Evolutionary conservation across 35 echinoderm and acorn worm species (phyloP).

Genomic region (Ophiothrix spiculata): DNA sequence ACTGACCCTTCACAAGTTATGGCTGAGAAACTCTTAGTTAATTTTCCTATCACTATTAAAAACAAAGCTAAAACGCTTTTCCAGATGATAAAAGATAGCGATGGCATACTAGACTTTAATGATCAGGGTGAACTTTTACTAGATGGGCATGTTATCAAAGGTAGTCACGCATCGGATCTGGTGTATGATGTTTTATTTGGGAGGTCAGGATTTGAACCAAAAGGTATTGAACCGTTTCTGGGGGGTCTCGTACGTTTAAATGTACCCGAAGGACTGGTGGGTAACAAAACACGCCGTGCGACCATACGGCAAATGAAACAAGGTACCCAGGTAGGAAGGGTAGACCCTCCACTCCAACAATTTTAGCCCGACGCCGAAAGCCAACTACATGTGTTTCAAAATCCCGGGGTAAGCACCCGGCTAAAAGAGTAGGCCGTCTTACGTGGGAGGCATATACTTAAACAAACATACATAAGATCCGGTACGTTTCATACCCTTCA

Average conservation of each 20-base stretch:
- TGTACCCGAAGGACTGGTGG: slow-evolving; percentile 33
- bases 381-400: too few species aligned
- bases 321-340: background rate
- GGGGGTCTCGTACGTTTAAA: slow-evolving; percentile 28
- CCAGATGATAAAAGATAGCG: slow-evolving; percentile 34
- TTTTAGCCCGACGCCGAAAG: too few species aligned
- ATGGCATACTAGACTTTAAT: slow-evolving; percentile 22
- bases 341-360: too few species aligned
- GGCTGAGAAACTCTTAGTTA: slow-evolving; percentile 4
- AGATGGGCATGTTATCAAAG: slow-evolving; percentile 9
- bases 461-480: too few species aligned
- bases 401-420: too few species aligned
- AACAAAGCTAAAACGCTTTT: slow-evolving; percentile 23
- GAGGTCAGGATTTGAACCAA: slow-evolving; percentile 19
- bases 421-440: too few species aligned
- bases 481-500: too few species aligned
- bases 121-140: background rate
- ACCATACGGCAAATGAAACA: slow-evolving; percentile 27
- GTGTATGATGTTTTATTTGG: slow-evolving; percentile 44
- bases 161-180: slow-evolving; percentile 39
- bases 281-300: slow-evolving; percentile 13
- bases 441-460: too few species aligned
- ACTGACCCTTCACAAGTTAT: background rate
- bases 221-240: slow-evolving; percentile 39
- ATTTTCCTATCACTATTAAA: slow-evolving; percentile 7